These are phyloP conservation scores for Eustalomyia histrio DNA, from an alignment of 2,888 invertebrate species.

Conservation along the genomic window DNA sequence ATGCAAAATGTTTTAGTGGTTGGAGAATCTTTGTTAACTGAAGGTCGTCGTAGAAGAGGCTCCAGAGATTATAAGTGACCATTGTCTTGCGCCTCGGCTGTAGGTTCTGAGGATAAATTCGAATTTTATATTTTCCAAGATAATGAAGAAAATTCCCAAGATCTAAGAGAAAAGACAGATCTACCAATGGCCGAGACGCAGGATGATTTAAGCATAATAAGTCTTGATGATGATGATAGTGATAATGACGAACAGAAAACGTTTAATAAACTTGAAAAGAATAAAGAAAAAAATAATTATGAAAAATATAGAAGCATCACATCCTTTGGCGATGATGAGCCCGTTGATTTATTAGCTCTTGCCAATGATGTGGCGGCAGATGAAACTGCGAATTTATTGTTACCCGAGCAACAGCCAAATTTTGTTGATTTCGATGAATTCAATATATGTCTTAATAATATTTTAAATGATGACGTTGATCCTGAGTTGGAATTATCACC, in stretches of 20 bases:
- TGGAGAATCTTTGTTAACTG: slow-evolving; percentile 75
- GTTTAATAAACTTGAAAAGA: slow-evolving; percentile 18
- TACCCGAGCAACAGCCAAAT: slow-evolving; percentile 72
- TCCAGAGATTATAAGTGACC: slow-evolving; percentile 89
- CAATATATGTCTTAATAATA: slow-evolving; percentile 74
- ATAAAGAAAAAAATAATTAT: slow-evolving; percentile 20
- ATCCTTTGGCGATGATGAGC: slow-evolving; percentile 56
- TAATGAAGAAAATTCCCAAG: slow-evolving; percentile 69
- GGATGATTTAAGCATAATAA: slow-evolving; percentile 59
- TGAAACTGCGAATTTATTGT: slow-evolving; percentile 71
- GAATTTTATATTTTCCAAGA: slow-evolving; percentile 64
- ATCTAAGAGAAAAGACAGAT: slow-evolving; percentile 59
- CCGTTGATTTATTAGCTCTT: slow-evolving; percentile 67
- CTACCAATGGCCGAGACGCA: slow-evolving; percentile 73
- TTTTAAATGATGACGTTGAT: slow-evolving; percentile 73
- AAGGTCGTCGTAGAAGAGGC: slow-evolving; percentile 82
- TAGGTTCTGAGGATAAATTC: slow-evolving; percentile 69
- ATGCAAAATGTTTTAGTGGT: slow-evolving; percentile 69
- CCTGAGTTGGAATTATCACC: slow-evolving; percentile 60
- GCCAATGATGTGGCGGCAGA: slow-evolving; percentile 59
- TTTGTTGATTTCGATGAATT: slow-evolving; percentile 77
- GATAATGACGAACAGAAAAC: slow-evolving; percentile 47
- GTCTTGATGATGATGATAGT: slow-evolving; percentile 46
- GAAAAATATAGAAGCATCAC: slow-evolving; percentile 39
- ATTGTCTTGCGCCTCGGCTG: slow-evolving; percentile 81